phyloP scores from a whole-genome alignment of 2,113 vertebrate species.

The Catharus minimus region DNA sequence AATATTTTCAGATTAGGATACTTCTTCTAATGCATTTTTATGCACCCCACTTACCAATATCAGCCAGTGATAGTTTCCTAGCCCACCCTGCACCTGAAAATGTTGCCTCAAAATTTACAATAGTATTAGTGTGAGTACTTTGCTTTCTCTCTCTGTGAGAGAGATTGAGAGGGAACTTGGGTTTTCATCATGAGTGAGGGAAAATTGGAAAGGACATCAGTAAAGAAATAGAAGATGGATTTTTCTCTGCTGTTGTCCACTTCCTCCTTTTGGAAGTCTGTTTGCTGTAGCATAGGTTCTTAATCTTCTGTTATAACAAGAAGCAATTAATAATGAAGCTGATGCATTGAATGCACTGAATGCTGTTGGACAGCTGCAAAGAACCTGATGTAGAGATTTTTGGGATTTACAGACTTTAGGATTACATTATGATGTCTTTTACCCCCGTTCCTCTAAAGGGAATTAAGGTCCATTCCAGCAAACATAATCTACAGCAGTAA shows the following conservation, averaged over 20 bases:
- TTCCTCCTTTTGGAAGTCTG: neutral
- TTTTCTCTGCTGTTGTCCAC: neutral
- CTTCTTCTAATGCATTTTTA: neutral
- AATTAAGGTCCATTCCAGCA: neutral
- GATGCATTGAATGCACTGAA: neutral
- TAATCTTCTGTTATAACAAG: neutral
- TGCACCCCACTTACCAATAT: neutral
- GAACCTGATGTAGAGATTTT: neutral
- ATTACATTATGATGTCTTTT: neutral
- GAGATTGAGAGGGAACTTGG: neutral
- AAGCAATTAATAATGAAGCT: neutral
- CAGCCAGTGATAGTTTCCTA: neutral
- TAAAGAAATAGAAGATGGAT: neutral
- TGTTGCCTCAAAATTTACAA: neutral
- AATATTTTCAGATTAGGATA: neutral
- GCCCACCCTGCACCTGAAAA: neutral
- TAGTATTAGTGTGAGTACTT: conserved; percentile 12
- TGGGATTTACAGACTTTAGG: neutral
- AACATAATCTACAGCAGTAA: neutral
- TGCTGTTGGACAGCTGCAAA: neutral
- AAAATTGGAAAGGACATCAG: neutral
- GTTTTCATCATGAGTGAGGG: neutral
- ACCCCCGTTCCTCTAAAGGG: neutral
- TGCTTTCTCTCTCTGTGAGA: neutral
- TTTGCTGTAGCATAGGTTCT: neutral